phyloP scores from a whole-genome alignment of 2,888 invertebrate species.

The Drosophila quasianomalipes region DNA sequence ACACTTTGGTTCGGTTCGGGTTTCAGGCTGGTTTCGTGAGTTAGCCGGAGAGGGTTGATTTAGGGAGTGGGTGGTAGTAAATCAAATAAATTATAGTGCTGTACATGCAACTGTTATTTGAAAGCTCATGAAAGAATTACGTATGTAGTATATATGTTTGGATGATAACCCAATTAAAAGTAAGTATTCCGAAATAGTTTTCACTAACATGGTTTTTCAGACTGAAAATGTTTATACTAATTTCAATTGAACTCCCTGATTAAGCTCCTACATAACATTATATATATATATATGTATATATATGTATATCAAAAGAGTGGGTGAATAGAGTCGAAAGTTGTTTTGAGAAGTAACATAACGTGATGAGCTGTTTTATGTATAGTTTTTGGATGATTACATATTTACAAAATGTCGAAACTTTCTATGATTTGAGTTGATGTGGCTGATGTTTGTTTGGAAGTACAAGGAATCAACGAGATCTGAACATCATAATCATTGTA shows the following conservation, averaged over 20 bases:
- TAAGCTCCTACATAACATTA: slow-evolving; percentile 2
- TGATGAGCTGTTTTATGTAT: slow-evolving; percentile 8
- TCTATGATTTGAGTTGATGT: slow-evolving; percentile 17
- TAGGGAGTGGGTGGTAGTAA: slow-evolving; percentile 11
- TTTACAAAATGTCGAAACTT: slow-evolving; percentile 11
- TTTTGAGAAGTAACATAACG: slow-evolving; percentile 1
- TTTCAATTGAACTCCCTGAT: slow-evolving; percentile 9
- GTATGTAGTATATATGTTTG: slow-evolving; percentile 28
- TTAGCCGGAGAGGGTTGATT: not conserved
- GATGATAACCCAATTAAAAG: slow-evolving; percentile 38
- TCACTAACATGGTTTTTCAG: slow-evolving; percentile 10
- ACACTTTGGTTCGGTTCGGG: not conserved
- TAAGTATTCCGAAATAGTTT: slow-evolving; percentile 7
- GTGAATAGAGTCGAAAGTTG: slow-evolving; percentile 1
- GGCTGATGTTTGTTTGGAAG: slow-evolving; percentile 4
- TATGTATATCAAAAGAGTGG: not conserved
- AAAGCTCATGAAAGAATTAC: slow-evolving; percentile 56
- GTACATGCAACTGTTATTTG: slow-evolving; percentile 68
- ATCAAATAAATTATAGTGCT: slow-evolving; percentile 62
- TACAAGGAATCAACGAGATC: slow-evolving; percentile 6
- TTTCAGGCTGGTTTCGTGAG: not conserved
- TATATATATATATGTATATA: not conserved
- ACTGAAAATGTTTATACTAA: not conserved
- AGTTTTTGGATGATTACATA: slow-evolving; percentile 2
- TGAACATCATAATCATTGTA: not conserved